These are phyloP conservation scores for Diachasma alloeum DNA, from an alignment of 1,140 invertebrate species.

Conservation along the genomic window DNA sequence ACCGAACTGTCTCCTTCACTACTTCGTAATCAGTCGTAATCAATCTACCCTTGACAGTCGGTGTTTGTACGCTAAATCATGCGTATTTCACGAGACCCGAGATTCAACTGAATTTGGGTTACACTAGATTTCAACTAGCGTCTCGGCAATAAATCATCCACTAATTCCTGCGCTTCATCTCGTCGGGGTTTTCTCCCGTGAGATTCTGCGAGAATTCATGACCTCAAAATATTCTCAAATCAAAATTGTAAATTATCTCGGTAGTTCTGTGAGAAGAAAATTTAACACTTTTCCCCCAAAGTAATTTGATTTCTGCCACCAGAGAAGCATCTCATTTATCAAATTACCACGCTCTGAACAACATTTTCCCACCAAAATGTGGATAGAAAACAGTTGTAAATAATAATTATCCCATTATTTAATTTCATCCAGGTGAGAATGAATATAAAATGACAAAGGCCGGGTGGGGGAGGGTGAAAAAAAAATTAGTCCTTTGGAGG, in stretches of 20 bases:
- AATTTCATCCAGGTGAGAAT: not conserved
- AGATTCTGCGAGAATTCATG: not conserved
- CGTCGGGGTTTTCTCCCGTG: not conserved
- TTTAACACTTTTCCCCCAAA: no score
- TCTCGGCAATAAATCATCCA: not conserved
- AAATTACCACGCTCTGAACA: not conserved
- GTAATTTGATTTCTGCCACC: no score
- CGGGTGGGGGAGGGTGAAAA: not conserved
- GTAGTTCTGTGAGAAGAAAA: not conserved
- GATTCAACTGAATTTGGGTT: not conserved
- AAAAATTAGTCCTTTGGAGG: not conserved
- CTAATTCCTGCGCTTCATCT: not conserved
- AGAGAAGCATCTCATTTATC: not conserved
- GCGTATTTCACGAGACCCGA: not conserved
- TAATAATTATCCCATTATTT: constrained; percentile 1
- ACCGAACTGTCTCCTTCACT: not conserved
- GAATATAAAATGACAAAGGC: constrained; percentile 4
- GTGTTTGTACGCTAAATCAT: not conserved
- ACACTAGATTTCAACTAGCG: not conserved
- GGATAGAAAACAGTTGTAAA: not conserved
- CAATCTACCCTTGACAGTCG: not conserved
- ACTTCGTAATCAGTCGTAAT: not conserved
- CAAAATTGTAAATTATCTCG: not conserved
- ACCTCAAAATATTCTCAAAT: not conserved
- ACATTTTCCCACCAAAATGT: not conserved